These are phyloP conservation scores for Acheta domesticus DNA, from an alignment of 2,888 invertebrate genomes.

Conservation along the genomic window DNA sequence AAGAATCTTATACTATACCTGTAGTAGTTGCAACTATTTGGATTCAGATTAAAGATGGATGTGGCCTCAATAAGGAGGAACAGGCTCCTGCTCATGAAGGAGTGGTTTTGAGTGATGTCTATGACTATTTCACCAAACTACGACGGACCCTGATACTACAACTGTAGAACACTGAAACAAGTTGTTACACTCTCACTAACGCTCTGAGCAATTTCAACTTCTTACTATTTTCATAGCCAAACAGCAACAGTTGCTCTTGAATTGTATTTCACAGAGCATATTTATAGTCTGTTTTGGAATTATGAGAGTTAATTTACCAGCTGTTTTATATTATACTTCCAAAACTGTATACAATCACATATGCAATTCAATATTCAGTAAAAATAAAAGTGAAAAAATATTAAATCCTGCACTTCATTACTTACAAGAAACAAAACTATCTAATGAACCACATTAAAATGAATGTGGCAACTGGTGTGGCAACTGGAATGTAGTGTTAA, in stretches of 20 bases:
- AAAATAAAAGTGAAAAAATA: too few species aligned
- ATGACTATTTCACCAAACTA: constrained; percentile 8
- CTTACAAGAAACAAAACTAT: too few species aligned
- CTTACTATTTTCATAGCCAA: background rate
- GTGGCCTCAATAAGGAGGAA: constrained; percentile 1
- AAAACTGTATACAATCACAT: too few species aligned
- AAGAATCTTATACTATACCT: background rate
- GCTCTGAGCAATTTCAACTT: background rate
- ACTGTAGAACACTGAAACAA: constrained; percentile 18
- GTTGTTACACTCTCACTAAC: constrained; percentile 18
- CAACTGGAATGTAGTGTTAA: too few species aligned
- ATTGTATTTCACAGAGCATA: background rate
- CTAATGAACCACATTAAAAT: too few species aligned
- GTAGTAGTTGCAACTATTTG: background rate
- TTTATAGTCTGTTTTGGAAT: too few species aligned
- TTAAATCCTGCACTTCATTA: too few species aligned
- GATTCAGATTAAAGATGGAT: background rate
- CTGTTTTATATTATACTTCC: too few species aligned
- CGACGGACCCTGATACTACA: constrained; percentile 5
- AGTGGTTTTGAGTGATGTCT: background rate
- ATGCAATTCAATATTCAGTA: too few species aligned
- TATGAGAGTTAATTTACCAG: too few species aligned
- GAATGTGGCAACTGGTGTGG: too few species aligned
- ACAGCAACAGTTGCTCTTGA: background rate
- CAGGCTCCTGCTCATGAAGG: background rate